Percentiles rank a stretch among this genome's conserved stretches.
Evolutionary conservation across 2,888 invertebrate species (phyloP).

Genomic region (Tromatobia lineatoria): DNA sequence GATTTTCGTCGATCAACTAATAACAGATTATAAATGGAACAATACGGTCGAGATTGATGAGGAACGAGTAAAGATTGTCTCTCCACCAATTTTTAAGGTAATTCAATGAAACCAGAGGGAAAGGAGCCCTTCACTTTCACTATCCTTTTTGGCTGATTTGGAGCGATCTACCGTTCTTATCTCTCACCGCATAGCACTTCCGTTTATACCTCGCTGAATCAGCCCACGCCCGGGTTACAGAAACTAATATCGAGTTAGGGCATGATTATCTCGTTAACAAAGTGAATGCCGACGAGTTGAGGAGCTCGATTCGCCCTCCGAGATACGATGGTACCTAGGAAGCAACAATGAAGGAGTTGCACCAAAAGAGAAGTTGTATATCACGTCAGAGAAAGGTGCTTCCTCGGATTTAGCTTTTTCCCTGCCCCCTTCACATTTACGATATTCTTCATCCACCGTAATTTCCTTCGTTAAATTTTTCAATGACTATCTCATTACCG

Average conservation of each 20-base stretch:
- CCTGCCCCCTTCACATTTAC: not conserved
- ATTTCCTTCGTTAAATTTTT: not conserved
- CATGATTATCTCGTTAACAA: constrained; percentile 65
- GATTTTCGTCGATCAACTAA: too few relatives aligned
- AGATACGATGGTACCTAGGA: not conserved
- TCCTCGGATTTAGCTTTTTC: constrained; percentile 21
- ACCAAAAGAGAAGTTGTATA: constrained; percentile 23
- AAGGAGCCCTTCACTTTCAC: not conserved
- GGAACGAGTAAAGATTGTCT: not conserved
- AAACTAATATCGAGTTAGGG: constrained; percentile 60
- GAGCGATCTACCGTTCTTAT: constrained; percentile 10
- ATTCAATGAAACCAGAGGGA: constrained; percentile 50
- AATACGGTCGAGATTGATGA: not conserved
- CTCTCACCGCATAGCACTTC: constrained; percentile 6
- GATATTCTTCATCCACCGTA: not conserved
- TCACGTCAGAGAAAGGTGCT: constrained; percentile 30
- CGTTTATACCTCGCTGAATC: constrained; percentile 44
- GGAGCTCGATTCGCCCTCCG: constrained; percentile 22
- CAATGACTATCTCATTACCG: not conserved
- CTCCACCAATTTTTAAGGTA: constrained; percentile 53
- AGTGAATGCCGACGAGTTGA: constrained; percentile 32
- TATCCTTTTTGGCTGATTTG: not conserved
- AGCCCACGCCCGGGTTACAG: constrained; percentile 36
- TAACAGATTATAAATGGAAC: not conserved
- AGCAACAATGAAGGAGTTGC: constrained; percentile 21